Conservation (phyloP, 1,140 invertebrate genomes). For the Sminthurinus signatus region DNA sequence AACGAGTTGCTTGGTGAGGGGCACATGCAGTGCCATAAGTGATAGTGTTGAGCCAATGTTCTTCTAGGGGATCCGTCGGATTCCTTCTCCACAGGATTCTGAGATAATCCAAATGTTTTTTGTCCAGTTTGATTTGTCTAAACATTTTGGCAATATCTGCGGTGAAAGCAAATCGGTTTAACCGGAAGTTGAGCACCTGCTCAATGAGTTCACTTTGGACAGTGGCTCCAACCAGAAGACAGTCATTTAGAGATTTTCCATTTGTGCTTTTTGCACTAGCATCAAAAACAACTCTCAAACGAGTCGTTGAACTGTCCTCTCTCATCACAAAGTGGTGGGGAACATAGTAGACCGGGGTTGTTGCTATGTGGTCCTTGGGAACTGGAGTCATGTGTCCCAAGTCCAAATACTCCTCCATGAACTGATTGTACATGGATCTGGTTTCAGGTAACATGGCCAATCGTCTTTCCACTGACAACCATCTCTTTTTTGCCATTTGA, state of each 20-base stretch:
- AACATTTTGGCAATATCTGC: no score
- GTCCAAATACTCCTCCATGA: conserved; percentile 45
- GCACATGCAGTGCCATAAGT: no score
- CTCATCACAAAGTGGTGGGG: conserved; percentile 34
- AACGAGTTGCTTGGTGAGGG: no score
- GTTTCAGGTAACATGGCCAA: neutral
- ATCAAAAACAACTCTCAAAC: conserved; percentile 45
- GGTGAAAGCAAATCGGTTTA: no score
- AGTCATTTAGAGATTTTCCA: conserved; percentile 44
- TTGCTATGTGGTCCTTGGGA: neutral
- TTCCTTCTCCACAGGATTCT: no score
- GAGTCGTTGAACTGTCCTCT: conserved; percentile 22
- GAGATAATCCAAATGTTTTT: no score
- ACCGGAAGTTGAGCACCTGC: no score
- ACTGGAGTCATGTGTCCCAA: conserved; percentile 44
- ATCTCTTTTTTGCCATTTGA: neutral
- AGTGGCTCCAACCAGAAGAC: conserved; percentile 42
- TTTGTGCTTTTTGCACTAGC: conserved; percentile 38
- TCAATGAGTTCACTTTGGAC: conserved; percentile 45
- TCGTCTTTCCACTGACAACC: neutral
- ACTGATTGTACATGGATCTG: conserved; percentile 22
- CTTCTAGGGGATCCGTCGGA: no score
- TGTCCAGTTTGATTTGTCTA: no score
- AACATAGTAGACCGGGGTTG: conserved; percentile 20
- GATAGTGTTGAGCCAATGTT: no score